Evolutionary conservation across 2,797 vertebrate genomes (phyloP), one percentile per base, ranked within the genome.

Genomic region (Sebastes jordani): DNA sequence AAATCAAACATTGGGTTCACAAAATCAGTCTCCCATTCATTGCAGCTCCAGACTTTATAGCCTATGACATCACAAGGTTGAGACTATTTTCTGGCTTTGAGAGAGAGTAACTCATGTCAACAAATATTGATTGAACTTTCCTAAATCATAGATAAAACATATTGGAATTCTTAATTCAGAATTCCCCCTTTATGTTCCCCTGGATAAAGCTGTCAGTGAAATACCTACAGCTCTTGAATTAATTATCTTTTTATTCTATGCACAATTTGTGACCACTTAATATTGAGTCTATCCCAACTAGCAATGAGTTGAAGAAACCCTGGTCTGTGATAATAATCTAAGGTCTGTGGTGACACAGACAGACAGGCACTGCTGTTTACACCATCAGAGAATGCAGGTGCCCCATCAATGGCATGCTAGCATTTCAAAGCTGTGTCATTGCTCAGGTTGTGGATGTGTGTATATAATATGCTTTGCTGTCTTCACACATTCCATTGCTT

Each of bases 51-150:
- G 42, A 46, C 42, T 46, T 46, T 46, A 46, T 46, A 0, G 42
- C 16, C 42, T 18, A 8, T 46, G 42, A 46, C 16, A 46, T 46
- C 16, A 46, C 42, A 46, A 20, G 3, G 20, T 46, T 46, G 42
- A 46, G 42, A 46, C 42, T 46, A 0, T 18, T 46, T 46, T 46
- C 42, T 46, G 42, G 42, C 16, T 46, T 46, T 46, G 6, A 46
- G 42, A 46, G 42, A 46, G 16, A 46, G 0, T 46, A 46, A 18
- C 42, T 46, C 42, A 18, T 0, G 42, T 46, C 0, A 46, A 46
- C 3, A 46, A 46, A 18, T 18, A 46, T 46, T 46, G 42, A 46
- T 46, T 46, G 42, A 46, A 18, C 42, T 46, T 46, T 46, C 6
- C 6, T 46, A 46, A 46, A 18, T 46, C 7, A 46, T 46, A 0